Base-by-base conservation (phyloP, 2,113 vertebrate species). In the Seriola rivoliana region DNA sequence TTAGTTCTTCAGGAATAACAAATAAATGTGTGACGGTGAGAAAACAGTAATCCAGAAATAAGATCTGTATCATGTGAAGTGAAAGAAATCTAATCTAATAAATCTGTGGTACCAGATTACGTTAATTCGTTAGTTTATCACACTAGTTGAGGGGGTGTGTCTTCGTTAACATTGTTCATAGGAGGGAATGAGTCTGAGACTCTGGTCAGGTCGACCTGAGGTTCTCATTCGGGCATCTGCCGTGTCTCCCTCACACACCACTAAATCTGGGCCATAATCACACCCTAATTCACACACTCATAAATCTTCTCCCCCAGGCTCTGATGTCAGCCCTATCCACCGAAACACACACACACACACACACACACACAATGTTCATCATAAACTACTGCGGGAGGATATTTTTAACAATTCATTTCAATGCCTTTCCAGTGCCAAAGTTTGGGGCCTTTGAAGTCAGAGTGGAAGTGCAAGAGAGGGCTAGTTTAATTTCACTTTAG, bases 371-470 rank as follows among this genome's bases (percentile, higher is more conserved):
- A 82, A 21, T n/a, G 71, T 86, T 86, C 69, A 78, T 80, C 62
- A 77, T 81, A 72, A 85, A 84, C 58, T 72, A 85, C 73, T 52
- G 75, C 52, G 17, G 78, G 62, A 84, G 58, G 79, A 83, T 88
- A 88, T 92, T 85, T 88, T 87, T 85, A 87, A 89, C 75, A 87
- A 82, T 86, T 88, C 57, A 82, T 88, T 92, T 88, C 81, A 55
- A 55, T 89, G 62, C 38, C 57, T 80, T 58, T 52, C 66, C 50
- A 58, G 64, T 68, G 92, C 88, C 91, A 90, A 87, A 83, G 70
- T 81, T 81, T 63, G 52, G 63, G 52, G 12, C 21, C 82, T 90
- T 91, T 90, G 91, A 92, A 91, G 90, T 86, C 67, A 34, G 29
- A 84, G 85, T 73, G 64, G 58, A 88, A 85, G 90, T 74, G 74